Evolutionary conservation across 2,888 invertebrate species (phyloP).

Genomic region (Carterocephalus palaemon): DNA sequence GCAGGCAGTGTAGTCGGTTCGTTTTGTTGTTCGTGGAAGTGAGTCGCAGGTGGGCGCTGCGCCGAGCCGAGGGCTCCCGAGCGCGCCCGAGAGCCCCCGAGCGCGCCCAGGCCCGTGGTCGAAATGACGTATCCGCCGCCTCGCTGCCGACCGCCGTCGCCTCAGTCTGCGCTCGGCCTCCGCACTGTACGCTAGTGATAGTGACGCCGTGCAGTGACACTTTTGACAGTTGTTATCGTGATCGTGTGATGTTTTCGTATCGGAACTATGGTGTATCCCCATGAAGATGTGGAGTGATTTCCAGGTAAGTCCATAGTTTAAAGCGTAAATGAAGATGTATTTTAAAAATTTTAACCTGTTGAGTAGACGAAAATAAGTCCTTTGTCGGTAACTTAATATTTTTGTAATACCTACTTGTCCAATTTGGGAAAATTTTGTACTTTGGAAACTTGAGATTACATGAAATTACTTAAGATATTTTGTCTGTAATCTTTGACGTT

Average conservation of each 20-base stretch:
- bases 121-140: constrained; percentile 39
- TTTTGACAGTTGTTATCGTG: constrained; percentile 78
- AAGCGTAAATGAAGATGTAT: constrained; percentile 1
- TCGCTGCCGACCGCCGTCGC: constrained; percentile 40
- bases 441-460: no score
- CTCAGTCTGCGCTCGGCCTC: constrained; percentile 73
- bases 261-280: constrained; percentile 78
- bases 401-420: constrained; percentile 11
- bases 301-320: constrained; percentile 57
- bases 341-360: constrained; percentile 6
- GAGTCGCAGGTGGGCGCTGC: constrained; percentile 72
- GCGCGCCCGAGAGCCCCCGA: constrained; percentile 42
- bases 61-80: constrained; percentile 44
- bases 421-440: constrained; percentile 24
- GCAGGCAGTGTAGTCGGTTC: constrained; percentile 42
- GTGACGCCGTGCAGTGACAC: constrained; percentile 68
- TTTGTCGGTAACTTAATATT: constrained; percentile 20
- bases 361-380: constrained; percentile 4
- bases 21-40: constrained; percentile 70
- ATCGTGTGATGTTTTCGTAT: constrained; percentile 77
- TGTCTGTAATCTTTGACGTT: no score
- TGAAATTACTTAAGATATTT: no score
- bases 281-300: constrained; percentile 80
- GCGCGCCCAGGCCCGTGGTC: constrained; percentile 19
- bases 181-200: constrained; percentile 55